Base-by-base conservation (phyloP, 2,113 vertebrate genomes). In the Caloenas nicobarica region DNA sequence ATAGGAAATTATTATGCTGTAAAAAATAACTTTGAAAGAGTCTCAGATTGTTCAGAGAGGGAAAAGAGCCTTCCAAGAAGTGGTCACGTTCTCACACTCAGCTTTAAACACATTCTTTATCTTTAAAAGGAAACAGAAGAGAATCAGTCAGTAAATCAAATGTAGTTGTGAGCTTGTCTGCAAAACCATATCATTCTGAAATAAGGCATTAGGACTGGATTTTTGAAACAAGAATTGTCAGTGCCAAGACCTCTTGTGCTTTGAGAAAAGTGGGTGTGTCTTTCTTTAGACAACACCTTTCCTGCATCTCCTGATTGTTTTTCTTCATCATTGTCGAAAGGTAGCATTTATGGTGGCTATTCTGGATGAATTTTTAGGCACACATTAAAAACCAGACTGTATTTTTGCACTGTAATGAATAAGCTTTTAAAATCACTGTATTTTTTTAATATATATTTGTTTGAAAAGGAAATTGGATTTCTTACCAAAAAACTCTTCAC, bases 121-220 rank as follows among this genome's bases (percentile, higher is more conserved):
- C 97, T 98, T 98, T 98, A 98, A 97, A 97, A 97, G 97, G 97
- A 97, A 98, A 48, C 64, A 96, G 95, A 97, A 93, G 83, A 92
- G 97, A 77, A 92, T 96, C 91, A 76, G 80, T 95, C 91, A 93
- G 80, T 97, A 97, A 97, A 97, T 97, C 95, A 94, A 94, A 81
- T 79, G 51, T 97, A 88, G 91, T 94, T 96, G 46, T 91, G 91
- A 51, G 65, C 94, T 96, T 95, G 81, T 92, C 89, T 96, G 81
- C 84, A 97, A 88, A 97, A 94, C 95, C 51, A n/a, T 86, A 87
- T 83, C 79, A 70, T 84, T 97, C 91, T 96, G 89, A 94, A 91
- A 82, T 89, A 96, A 82, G 70, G 66, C 34, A 4, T 81, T 91
- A 62, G 79, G 86, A 65, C 34, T 76, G 93, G 83, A 68, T 88